Evolutionary conservation across 2,888 invertebrate species (phyloP), one percentile per base, ranked within the genome.

Genomic region (Lochmaea capreae): DNA sequence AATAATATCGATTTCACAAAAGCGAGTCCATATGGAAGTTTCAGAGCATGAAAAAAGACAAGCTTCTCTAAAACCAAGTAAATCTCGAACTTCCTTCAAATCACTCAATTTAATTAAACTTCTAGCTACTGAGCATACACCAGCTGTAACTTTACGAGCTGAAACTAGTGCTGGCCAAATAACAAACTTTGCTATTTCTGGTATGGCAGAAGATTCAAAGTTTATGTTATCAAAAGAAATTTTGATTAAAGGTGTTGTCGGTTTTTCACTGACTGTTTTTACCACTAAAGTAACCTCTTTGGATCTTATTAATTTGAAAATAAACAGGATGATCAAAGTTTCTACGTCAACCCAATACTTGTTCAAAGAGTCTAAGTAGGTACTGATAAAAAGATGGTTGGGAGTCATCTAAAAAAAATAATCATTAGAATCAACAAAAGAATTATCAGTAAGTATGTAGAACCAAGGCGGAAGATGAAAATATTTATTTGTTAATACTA

Each of bases 1-100:
- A 12, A 94, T 90, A 59, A 96, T 88, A 84, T 96, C 95, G 4
- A 94, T 89, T 89, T 97, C 97, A 89, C 97, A 97, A 85, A 96
- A 96, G 82, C 93, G 94, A 0, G 97, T 97, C 97, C 97, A 97
- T 54, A 94, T 89, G 10, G 96, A 96, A 10, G 91, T 90, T 87
- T 96, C 96, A 39, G 95, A 93, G 68, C 95, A 95, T 2, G 96
- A 93, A 81, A 94, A 90, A 14, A 97, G 88, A 83, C 96, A 96
- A 68, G 93, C 91, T 76, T 91, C 91, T 75, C 95, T 92, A 83
- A 96, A 97, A 1, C 96, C 96, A 14, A 96, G 88, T 58, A 96
- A 86, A 66, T 89, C 88, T 61, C 85, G 83, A 0, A 82, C 76
- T 26, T 86, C 82, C 68, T 84, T 59, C 18, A 84, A 79, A 1